Evolutionary conservation across 2,888 invertebrate genomes (phyloP).

Genomic region (Xestia rhomboidea): DNA sequence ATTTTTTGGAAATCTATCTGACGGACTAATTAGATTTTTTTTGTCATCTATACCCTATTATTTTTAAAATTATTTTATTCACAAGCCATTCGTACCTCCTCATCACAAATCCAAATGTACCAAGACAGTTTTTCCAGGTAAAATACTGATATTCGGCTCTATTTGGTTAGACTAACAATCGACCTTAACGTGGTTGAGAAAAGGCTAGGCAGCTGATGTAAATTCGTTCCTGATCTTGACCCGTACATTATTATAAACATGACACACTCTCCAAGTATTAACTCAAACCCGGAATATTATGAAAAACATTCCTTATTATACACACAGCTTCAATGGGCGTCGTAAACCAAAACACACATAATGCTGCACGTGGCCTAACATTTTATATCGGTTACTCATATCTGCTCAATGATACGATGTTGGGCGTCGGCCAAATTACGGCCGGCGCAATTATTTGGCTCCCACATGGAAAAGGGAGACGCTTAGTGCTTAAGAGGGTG

Average conservation of each 20-base stretch:
- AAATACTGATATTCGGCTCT: too few relatives aligned
- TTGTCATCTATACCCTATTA: too few relatives aligned
- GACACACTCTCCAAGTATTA: not conserved
- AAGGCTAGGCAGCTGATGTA: not conserved
- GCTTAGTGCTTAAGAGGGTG: slow-evolving; percentile 30
- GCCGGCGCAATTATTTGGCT: slow-evolving; percentile 54
- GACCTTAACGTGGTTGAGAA: too few relatives aligned
- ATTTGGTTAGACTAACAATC: too few relatives aligned
- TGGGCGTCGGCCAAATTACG: slow-evolving; percentile 61
- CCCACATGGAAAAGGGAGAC: slow-evolving; percentile 33
- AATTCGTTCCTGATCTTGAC: not conserved
- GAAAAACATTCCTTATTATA: slow-evolving; percentile 24
- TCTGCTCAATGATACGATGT: slow-evolving; percentile 53
- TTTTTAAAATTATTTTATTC: too few relatives aligned
- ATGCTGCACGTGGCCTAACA: slow-evolving; percentile 49
- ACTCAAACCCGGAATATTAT: slow-evolving; percentile 29
- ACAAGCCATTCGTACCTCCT: too few relatives aligned
- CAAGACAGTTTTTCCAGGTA: too few relatives aligned
- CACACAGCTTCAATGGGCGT: slow-evolving; percentile 36
- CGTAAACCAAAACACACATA: slow-evolving; percentile 46
- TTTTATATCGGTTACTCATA: slow-evolving; percentile 55
- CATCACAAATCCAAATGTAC: too few relatives aligned
- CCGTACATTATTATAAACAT: too few relatives aligned
- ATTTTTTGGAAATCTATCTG: too few relatives aligned
- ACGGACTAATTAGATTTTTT: too few relatives aligned